Evolutionary conservation across 2,888 invertebrate species (phyloP), one percentile per base, ranked within the genome.

Genomic region (Hofmannophila pseudospretella): DNA sequence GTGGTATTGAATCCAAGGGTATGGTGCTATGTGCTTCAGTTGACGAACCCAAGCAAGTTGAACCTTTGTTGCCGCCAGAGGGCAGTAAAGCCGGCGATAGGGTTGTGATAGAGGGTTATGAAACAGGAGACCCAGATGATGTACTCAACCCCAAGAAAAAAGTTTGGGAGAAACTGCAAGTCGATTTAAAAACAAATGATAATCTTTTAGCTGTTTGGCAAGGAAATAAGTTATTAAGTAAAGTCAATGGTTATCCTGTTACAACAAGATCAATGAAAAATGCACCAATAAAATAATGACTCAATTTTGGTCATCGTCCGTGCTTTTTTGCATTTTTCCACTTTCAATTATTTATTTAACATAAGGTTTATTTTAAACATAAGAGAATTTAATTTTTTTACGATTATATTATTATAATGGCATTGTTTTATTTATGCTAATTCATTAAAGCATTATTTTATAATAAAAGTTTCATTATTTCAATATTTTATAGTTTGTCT

Each of bases 141-240:
- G 92, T 95, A 44, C 81, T 98, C 1, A 97, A 98, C 76, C 97
- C 97, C 0, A 98, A 98, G 77, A 98, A 98, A 81, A 98, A 98
- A 88, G 88, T 96, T n/a, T 98, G 97, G 97, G 97, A 97, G 57
- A 96, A 96, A 73, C 73, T 97, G 26, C 95, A 96, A 74, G 89
- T 87, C 12, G 94, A 95, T 71, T 86, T 95, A 12, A 91, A 92
- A 67, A 93, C 93, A 1, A 92, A 91, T 76, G 78, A 87, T 2
- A 89, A 88, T 32, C 90, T 94, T 42, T 70, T 92, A 45, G 97
- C 96, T 32, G 92, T 93, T 35, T 98, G 97, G 97, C 93, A 94
- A 75, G 94, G 93, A 13, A 94, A 92, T 75, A 89, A 90, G 57
- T 80, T 97, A 46, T 67, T 93, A 38, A 88, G 73, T 45, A 93